phyloP scores from a whole-genome alignment of 2,797 vertebrate genomes.

The Enteromius unitaeniatus region DNA sequence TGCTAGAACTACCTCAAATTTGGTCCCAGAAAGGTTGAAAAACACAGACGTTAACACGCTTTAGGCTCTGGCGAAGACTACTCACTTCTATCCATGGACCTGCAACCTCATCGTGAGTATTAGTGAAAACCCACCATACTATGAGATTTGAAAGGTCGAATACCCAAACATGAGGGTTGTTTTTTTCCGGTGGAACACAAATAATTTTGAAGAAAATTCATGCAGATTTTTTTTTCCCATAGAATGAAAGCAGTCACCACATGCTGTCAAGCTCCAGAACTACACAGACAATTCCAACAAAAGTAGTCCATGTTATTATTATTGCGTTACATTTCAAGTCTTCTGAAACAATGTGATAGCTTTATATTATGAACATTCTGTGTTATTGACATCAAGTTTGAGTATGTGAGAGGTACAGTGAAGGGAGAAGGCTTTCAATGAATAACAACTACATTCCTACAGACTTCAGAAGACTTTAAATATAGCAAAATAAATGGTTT shows the following conservation, averaged over 20 bases:
- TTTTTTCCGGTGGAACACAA: neutral
- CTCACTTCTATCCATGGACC: conserved; percentile 75
- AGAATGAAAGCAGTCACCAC: neutral
- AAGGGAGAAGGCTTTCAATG: too few relatives aligned
- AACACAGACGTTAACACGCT: conserved; percentile 69
- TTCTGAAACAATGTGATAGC: neutral
- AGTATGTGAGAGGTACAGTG: neutral
- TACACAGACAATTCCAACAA: neutral
- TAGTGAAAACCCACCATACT: conserved; percentile 60
- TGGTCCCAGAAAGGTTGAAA: conserved; percentile 66
- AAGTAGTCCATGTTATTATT: neutral
- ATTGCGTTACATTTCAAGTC: conserved; percentile 7
- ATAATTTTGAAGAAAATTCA: neutral
- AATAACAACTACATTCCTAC: neutral
- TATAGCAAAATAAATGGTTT: neutral
- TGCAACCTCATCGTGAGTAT: conserved; percentile 87
- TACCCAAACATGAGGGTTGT: neutral
- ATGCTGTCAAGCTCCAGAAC: neutral
- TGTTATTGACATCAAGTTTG: neutral
- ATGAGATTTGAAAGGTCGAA: conserved; percentile 7
- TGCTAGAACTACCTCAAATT: conserved; percentile 81
- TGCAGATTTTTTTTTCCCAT: neutral
- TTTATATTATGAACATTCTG: neutral
- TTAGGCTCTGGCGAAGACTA: conserved; percentile 75
- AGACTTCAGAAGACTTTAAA: neutral